Percentiles rank a stretch among this genome's conserved stretches.
These are phyloP conservation scores for Myrmophylax atrothorax DNA, from an alignment of 2,113 vertebrate species.

Conservation along the genomic window DNA sequence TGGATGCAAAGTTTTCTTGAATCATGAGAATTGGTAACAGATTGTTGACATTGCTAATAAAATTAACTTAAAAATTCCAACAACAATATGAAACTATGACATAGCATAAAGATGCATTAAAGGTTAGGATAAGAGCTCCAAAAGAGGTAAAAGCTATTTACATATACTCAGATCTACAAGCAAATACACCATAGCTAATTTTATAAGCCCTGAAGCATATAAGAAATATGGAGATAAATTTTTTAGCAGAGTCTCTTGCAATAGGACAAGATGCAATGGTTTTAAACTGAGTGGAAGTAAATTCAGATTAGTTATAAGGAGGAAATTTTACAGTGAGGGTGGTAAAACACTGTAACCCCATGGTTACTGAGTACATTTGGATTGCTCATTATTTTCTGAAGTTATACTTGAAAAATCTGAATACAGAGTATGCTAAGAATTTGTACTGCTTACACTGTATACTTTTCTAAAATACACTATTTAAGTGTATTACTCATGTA, in stretches of 20 bases:
- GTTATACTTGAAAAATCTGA: not conserved
- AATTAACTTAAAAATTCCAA: not conserved
- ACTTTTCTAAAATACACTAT: not conserved
- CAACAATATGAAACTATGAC: not conserved
- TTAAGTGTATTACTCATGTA: not conserved
- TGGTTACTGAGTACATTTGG: not conserved
- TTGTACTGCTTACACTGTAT: not conserved
- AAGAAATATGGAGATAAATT: not conserved
- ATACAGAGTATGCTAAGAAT: not conserved
- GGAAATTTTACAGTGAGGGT: not conserved
- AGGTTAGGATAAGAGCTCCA: not conserved
- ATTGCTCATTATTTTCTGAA: not conserved
- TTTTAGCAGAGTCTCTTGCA: not conserved
- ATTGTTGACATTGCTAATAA: not conserved
- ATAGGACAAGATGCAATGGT: not conserved
- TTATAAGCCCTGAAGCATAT: not conserved
- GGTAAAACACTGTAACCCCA: not conserved
- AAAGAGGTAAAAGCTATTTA: not conserved
- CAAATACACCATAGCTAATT: not conserved
- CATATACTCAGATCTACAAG: not conserved
- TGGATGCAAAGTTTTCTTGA: not conserved
- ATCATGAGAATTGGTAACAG: not conserved
- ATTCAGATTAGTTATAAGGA: not conserved
- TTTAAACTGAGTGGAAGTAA: not conserved
- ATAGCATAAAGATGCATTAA: not conserved